Evolutionary conservation across 2,888 invertebrate genomes (phyloP).

Genomic region (Calliscelio sp.): DNA sequence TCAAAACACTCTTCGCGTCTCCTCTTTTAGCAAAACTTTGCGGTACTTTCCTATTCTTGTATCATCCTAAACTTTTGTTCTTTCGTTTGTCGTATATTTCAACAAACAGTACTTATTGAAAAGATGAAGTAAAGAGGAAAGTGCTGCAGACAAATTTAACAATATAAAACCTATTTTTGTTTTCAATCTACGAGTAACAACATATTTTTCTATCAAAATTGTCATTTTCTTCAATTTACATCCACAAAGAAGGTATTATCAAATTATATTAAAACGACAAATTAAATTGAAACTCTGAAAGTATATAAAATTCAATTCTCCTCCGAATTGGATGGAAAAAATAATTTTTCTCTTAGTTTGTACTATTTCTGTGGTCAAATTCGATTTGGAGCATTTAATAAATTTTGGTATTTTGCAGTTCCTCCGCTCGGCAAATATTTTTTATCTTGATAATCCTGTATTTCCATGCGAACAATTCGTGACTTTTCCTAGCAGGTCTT

Average conservation of each 20-base stretch:
- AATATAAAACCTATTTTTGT: conserved; percentile 9
- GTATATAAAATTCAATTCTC: too few relatives aligned
- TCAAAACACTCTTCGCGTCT: conserved; percentile 34
- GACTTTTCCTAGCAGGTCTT: conserved; percentile 62
- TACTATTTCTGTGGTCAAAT: neutral
- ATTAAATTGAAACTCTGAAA: too few relatives aligned
- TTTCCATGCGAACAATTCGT: conserved; percentile 66
- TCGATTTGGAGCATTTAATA: conserved; percentile 6
- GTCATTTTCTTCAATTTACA: too few relatives aligned
- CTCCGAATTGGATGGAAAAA: too few relatives aligned
- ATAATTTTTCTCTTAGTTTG: too few relatives aligned
- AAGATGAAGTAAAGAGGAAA: conserved; percentile 34
- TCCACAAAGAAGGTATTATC: too few relatives aligned
- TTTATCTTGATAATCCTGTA: conserved; percentile 51
- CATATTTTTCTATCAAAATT: too few relatives aligned
- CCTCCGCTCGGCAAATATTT: conserved; percentile 29
- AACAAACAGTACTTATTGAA: conserved; percentile 51
- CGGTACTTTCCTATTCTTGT: conserved; percentile 50
- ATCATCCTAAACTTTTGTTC: conserved; percentile 56
- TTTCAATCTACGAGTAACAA: neutral
- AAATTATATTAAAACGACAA: too few relatives aligned
- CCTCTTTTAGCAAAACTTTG: conserved; percentile 50
- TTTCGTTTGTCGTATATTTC: conserved; percentile 52
- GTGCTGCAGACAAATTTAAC: conserved; percentile 26
- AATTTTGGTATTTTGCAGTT: conserved; percentile 28